These are phyloP conservation scores for Botia kubotai DNA, from an alignment of 2,797 vertebrate genomes.

Conservation along the genomic window DNA sequence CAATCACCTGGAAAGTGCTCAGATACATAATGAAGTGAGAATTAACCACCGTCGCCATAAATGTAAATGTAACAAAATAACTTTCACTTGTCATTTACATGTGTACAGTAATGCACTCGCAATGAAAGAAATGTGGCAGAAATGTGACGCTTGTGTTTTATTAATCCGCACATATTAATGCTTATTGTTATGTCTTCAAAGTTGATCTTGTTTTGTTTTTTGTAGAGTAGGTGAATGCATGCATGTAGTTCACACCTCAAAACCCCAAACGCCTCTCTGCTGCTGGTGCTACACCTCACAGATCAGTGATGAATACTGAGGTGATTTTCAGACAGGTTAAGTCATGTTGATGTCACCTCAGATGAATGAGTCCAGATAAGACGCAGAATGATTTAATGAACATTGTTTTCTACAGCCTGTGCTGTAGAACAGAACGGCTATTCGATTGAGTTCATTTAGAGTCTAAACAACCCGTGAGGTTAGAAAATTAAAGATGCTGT, in stretches of 20 bases:
- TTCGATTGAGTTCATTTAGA: too few species aligned
- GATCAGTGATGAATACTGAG: conserved; percentile 47
- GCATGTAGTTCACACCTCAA: too few species aligned
- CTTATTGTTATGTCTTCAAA: not conserved
- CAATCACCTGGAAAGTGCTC: not conserved
- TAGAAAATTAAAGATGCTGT: too few species aligned
- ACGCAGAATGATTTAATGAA: conserved; percentile 21
- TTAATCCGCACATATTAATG: not conserved
- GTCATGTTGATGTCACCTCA: conserved; percentile 54
- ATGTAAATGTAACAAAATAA: not conserved
- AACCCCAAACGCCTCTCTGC: too few species aligned
- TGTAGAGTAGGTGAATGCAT: not conserved
- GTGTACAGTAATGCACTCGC: not conserved
- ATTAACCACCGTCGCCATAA: too few species aligned
- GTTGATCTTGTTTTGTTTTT: not conserved
- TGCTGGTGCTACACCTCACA: conserved; percentile 7
- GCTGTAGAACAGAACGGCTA: too few species aligned
- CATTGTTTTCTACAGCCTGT: not conserved
- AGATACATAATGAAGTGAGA: not conserved
- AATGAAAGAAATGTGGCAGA: not conserved
- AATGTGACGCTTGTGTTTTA: not conserved
- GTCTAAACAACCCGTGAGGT: too few species aligned
- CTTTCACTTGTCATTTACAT: too few species aligned
- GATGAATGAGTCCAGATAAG: conserved; percentile 8
- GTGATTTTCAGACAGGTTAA: conserved; percentile 35